Evolutionary conservation across 2,797 vertebrate genomes (phyloP).

Genomic region (Enteromius fasciolatus): DNA sequence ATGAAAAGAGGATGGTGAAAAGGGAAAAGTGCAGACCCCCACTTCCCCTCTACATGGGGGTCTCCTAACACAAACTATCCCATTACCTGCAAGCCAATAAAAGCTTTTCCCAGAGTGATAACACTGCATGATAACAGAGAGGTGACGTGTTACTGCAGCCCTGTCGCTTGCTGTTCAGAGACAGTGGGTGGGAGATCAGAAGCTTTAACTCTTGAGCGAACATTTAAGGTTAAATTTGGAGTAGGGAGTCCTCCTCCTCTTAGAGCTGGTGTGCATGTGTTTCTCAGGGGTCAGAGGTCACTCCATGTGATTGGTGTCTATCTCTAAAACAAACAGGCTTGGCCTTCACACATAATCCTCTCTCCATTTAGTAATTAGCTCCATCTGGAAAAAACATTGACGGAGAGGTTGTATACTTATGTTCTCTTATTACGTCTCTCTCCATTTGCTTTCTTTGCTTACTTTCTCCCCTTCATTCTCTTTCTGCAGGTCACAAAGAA

Average conservation of each 20-base stretch:
- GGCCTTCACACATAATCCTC: slow-evolving; percentile 56
- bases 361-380: slow-evolving; percentile 62
- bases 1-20: slow-evolving; percentile 26
- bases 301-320: slow-evolving; percentile 64
- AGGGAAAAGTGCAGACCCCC: slow-evolving; percentile 38
- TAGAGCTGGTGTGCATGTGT: slow-evolving; percentile 29
- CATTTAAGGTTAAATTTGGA: slow-evolving; percentile 9
- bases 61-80: slow-evolving; percentile 53
- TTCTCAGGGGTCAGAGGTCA: slow-evolving; percentile 65
- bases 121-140: slow-evolving; percentile 43
- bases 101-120: slow-evolving; percentile 59
- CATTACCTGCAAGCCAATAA: slow-evolving; percentile 57
- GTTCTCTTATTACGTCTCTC: slow-evolving; percentile 28
- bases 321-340: slow-evolving; percentile 72
- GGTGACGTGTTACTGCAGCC: slow-evolving; percentile 25
- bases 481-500: background rate
- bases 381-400: slow-evolving; percentile 46
- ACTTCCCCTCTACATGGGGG: slow-evolving; percentile 41
- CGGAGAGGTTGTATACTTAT: slow-evolving; percentile 5
- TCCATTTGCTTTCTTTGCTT: background rate
- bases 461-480: background rate
- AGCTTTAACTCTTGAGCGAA: background rate
- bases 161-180: background rate
- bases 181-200: slow-evolving; percentile 10
- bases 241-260: background rate